These are phyloP conservation scores for Hermetia illucens DNA, from an alignment of 1,140 invertebrate genomes.

Conservation along the genomic window DNA sequence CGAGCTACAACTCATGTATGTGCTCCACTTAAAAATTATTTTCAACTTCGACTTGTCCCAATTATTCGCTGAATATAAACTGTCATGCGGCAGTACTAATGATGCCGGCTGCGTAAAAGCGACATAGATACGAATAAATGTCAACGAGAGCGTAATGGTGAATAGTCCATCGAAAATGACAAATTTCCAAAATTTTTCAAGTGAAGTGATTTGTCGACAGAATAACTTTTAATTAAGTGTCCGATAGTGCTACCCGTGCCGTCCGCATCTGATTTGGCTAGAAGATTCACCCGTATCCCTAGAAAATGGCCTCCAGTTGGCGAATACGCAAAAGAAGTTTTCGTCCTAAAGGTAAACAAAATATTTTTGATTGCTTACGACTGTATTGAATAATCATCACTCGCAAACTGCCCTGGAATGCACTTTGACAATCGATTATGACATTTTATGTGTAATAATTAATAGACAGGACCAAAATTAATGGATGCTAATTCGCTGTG, in stretches of 20 bases:
- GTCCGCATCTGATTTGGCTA: too few species aligned
- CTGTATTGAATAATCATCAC: too few species aligned
- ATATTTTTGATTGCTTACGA: too few species aligned
- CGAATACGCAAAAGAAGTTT: conserved; percentile 2
- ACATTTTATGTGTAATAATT: neutral
- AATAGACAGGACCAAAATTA: neutral
- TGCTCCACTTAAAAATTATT: too few species aligned
- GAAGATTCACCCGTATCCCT: neutral
- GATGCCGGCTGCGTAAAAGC: neutral
- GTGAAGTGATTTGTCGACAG: neutral
- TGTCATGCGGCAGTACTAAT: neutral
- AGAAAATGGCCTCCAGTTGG: conserved; percentile 3
- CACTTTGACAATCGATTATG: neutral
- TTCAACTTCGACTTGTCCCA: too few species aligned
- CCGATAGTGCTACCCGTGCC: too few species aligned
- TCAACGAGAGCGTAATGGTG: conserved; percentile 1
- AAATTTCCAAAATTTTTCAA: neutral
- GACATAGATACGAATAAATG: conserved; percentile 1
- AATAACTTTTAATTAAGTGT: neutral
- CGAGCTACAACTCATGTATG: too few species aligned
- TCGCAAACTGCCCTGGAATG: too few species aligned
- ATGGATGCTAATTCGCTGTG: neutral
- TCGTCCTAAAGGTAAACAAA: conserved; percentile 3
- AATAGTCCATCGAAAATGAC: neutral
- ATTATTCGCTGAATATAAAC: too few species aligned